These are phyloP conservation scores for Nemopilema nomurai DNA, from an alignment of 30 jellyfish, hydroid and myxozoan genomes.

Conservation along the genomic window DNA sequence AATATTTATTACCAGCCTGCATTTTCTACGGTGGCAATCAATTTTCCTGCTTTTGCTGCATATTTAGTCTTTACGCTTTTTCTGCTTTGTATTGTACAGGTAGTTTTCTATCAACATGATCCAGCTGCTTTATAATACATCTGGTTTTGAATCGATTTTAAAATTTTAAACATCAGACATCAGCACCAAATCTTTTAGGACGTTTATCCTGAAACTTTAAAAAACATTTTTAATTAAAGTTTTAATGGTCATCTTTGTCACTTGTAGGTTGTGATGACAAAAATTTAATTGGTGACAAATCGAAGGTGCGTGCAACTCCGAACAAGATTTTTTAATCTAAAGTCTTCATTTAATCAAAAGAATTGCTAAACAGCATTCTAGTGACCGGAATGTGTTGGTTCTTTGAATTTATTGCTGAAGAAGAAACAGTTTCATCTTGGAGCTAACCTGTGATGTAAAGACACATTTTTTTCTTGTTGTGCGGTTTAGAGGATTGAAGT, in stretches of 20 bases:
- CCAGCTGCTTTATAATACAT: no score
- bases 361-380: no score
- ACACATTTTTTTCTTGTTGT: background rate
- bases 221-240: no score
- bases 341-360: no score
- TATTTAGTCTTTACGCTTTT: background rate
- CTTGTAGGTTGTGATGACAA: slow-evolving; percentile 66
- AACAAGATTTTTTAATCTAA: background rate
- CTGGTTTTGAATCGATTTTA: no score
- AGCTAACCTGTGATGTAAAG: background rate
- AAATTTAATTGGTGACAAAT: slow-evolving; percentile 77
- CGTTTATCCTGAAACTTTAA: no score
- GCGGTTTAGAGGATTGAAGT: background rate
- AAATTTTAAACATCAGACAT: no score
- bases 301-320: slow-evolving; percentile 43
- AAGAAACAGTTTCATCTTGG: background rate
- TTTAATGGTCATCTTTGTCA: background rate
- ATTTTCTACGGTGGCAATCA: no score
- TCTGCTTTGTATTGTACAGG: background rate
- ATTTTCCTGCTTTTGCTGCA: background rate
- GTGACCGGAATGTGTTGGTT: background rate
- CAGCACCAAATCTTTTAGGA: no score
- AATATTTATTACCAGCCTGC: no score
- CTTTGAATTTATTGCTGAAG: background rate
- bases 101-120: no score